Percentiles rank a stretch among this genome's conserved stretches.
Evolutionary conservation across 2,113 vertebrate species (phyloP).

Genomic region (Pogonocichla stellata): DNA sequence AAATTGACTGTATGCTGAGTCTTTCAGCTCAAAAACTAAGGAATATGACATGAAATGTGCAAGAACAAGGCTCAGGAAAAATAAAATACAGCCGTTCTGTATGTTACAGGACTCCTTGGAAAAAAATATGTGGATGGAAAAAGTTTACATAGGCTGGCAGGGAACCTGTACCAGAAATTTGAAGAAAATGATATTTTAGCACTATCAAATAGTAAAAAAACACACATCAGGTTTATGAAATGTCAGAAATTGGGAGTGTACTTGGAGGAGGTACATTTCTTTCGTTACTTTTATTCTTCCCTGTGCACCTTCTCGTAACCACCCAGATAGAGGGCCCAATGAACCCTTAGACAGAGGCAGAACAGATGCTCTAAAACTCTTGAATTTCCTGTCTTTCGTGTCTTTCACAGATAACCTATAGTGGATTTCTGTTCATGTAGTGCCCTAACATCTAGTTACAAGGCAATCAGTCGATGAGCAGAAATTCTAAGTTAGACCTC

Average conservation of each 20-base stretch:
- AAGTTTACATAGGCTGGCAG: not conserved
- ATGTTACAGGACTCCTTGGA: not conserved
- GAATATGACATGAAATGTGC: not conserved
- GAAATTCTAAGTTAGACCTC: not conserved
- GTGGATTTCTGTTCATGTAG: not conserved
- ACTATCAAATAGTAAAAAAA: fast-evolving
- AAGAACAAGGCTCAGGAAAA: not conserved
- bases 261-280: not conserved
- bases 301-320: not conserved
- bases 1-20: not conserved
- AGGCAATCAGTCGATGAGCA: not conserved
- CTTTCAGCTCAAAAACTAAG: not conserved
- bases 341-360: not conserved
- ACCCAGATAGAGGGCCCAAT: not conserved
- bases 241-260: not conserved
- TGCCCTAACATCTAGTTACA: not conserved
- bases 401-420: not conserved
- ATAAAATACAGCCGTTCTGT: not conserved
- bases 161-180: not conserved
- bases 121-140: not conserved
- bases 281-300: not conserved
- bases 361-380: not conserved
- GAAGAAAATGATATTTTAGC: not conserved
- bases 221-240: not conserved
- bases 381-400: not conserved